phyloP scores from a whole-genome alignment of 2,888 invertebrate species.

The Zygothrica quintamaculata region DNA sequence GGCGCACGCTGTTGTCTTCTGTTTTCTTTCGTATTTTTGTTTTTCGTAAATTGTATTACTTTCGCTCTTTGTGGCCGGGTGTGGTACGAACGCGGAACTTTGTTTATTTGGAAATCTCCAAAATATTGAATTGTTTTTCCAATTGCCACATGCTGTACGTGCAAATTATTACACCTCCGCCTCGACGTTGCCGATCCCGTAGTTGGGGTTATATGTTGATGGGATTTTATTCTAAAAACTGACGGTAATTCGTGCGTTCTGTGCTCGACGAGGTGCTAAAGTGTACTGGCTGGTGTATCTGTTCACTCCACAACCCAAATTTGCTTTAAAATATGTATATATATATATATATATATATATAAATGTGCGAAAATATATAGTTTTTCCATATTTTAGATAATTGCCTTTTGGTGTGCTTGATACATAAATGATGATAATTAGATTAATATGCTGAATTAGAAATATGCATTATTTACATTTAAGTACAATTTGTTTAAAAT shows the following conservation, averaged over 20 bases:
- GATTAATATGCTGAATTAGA: neutral
- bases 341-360: constrained; percentile 1
- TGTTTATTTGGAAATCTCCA: constrained; percentile 60
- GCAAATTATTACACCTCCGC: constrained; percentile 56
- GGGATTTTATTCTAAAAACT: constrained; percentile 11
- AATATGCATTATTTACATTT: neutral
- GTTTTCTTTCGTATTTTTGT: neutral
- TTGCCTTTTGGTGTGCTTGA: neutral
- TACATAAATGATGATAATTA: neutral
- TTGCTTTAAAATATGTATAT: constrained; percentile 1
- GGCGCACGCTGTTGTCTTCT: constrained; percentile 19
- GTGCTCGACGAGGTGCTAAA: constrained; percentile 61
- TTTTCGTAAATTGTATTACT: constrained; percentile 23
- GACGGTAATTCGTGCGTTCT: constrained; percentile 42
- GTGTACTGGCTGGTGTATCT: constrained; percentile 51
- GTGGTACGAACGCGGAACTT: neutral
- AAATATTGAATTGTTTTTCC: constrained; percentile 61
- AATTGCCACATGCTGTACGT: constrained; percentile 37
- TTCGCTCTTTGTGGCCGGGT: constrained; percentile 8
- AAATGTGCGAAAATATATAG: too few species aligned
- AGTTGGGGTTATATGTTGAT: constrained; percentile 6
- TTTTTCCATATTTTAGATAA: neutral
- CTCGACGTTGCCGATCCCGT: constrained; percentile 7
- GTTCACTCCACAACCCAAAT: constrained; percentile 3
- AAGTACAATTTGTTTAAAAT: too few species aligned